phyloP scores from a whole-genome alignment of 1,140 invertebrate genomes.

The Odontomachus brunneus region DNA sequence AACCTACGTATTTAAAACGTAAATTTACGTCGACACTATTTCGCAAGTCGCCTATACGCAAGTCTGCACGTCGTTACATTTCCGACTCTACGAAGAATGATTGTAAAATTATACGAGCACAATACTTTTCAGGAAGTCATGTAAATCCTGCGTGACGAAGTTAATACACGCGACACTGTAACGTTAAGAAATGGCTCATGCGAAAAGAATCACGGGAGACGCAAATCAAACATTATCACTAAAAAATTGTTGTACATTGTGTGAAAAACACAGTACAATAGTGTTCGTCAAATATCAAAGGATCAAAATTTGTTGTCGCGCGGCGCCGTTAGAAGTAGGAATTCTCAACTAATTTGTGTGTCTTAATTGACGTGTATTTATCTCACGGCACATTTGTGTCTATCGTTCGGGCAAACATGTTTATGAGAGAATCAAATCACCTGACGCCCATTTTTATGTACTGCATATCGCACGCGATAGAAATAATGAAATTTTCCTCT shows the following conservation, averaged over 20 bases:
- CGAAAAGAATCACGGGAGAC: background rate
- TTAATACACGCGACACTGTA: background rate
- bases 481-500: constrained; percentile 19
- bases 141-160: constrained; percentile 2
- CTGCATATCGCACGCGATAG: constrained; percentile 2
- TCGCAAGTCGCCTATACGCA: constrained; percentile 14
- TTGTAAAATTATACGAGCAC: background rate
- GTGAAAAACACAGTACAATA: background rate
- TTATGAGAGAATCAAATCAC: constrained; percentile 1
- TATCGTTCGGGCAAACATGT: background rate
- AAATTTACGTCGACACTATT: constrained; percentile 40
- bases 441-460: background rate
- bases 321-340: background rate
- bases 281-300: no score
- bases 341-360: background rate
- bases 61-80: background rate
- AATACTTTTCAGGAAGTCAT: constrained; percentile 33
- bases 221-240: background rate
- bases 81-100: constrained; percentile 22
- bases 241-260: background rate
- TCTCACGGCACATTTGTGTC: background rate
- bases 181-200: background rate
- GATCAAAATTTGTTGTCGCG: no score
- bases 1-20: no score
- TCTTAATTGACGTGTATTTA: background rate